These are phyloP conservation scores for Piaya cayana DNA, from an alignment of 2,113 vertebrate species.

Conservation along the genomic window DNA sequence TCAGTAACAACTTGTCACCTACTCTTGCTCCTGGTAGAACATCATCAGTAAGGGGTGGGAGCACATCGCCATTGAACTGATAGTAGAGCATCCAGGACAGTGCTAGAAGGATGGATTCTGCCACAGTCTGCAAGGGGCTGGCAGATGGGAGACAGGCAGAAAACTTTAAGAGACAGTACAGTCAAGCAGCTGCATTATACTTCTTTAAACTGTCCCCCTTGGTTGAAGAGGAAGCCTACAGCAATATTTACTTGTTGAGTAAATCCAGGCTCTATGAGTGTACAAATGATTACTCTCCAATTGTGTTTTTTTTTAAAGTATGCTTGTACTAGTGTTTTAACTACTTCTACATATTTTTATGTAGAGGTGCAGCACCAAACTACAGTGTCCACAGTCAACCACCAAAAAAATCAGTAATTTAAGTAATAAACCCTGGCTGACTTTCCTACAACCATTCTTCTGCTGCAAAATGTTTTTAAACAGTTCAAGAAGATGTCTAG, in stretches of 20 bases:
- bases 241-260: not conserved
- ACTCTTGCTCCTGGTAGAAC: not conserved
- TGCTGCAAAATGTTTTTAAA: not conserved
- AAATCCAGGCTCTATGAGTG: not conserved
- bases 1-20: not conserved
- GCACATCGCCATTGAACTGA: fast-evolving
- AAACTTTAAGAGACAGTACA: not conserved
- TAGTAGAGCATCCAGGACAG: not conserved
- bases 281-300: not conserved
- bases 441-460: slow-evolving; percentile 20
- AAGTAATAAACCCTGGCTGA: slow-evolving; percentile 20
- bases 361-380: slow-evolving; percentile 6
- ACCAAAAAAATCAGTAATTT: slow-evolving; percentile 34
- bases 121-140: not conserved
- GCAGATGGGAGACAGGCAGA: not conserved
- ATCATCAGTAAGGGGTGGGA: not conserved
- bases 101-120: not conserved
- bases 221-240: not conserved
- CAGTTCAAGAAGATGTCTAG: not conserved
- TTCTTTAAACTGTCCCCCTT: not conserved
- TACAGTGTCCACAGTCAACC: slow-evolving; percentile 30
- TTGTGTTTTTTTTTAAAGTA: not conserved
- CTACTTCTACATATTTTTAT: not conserved
- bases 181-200: not conserved
- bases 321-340: not conserved